Base-by-base conservation (phyloP, 2,797 vertebrate species). In the Sus cebifrons region DNA sequence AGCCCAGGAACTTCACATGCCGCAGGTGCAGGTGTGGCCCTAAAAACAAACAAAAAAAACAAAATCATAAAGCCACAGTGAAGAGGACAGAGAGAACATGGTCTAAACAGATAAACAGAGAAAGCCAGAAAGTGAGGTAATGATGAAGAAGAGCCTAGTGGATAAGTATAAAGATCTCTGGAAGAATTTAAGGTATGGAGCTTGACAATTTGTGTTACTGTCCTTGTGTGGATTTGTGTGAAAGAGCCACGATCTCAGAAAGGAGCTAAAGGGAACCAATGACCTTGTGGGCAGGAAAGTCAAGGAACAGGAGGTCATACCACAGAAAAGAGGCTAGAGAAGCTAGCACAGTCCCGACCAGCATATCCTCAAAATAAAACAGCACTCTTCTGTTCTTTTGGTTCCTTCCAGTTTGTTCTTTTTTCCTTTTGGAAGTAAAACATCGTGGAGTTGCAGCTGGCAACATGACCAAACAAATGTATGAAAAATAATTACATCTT, bases 401-500 rank as follows among this genome's bases (percentile, higher is more conserved):
- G 54, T 79, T 73, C 40, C 27, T 93, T 67, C 7, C 18, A 44
- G 49, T 85, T 90, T 75, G 75, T 92, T 77, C 65, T 89, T 93
- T 96, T 64, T 86, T 84, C 62, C 23, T 27, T 62, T 88, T 93
- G 91, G 67, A 88, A 92, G 40, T 82, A 86, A 96, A 96, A 89
- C 52, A 68, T 86, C 52, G 44, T 64, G 70, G 49, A 81, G 18
- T 56, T 92, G n/a, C 17, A 81, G 60, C 88, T 91, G 93, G 75
- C 67, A 73, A 94, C 20, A 58, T 83, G 20, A 94, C 68, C 78
- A 96, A 85, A 74, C 64, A 94, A 81, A 92, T 78, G 44, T 67
- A 82, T 81, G 82, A 92, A 93, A 95, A 92, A 82, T 92, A 95
- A 96, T 96, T 87, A 94, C n/a, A 86, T 79, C 32, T 90, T 96